Evolutionary conservation across 1,140 invertebrate genomes (phyloP).

Genomic region (Drosophila burlai): DNA sequence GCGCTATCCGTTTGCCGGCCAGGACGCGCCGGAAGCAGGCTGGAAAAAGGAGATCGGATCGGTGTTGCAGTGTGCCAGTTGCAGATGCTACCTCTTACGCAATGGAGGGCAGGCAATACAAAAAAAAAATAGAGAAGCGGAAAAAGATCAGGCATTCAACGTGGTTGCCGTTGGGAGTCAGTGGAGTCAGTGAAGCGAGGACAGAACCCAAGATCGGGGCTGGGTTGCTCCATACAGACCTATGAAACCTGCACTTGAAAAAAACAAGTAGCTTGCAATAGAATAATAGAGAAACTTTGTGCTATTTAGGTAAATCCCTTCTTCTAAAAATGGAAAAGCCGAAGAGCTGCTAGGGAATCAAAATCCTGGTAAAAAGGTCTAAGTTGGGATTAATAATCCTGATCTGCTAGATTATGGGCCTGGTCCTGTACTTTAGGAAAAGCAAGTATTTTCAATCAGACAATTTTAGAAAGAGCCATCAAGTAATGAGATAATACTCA

Average conservation of each 20-base stretch:
- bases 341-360: too few species aligned
- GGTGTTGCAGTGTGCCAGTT: constrained; percentile 39
- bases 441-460: too few species aligned
- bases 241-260: constrained; percentile 19
- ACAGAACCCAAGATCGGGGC: constrained; percentile 60
- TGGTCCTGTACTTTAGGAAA: too few species aligned
- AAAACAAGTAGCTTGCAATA: neutral
- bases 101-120: constrained; percentile 30
- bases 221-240: constrained; percentile 26
- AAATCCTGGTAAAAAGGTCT: neutral
- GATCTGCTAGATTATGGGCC: too few species aligned
- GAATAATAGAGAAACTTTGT: neutral
- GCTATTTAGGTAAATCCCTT: neutral
- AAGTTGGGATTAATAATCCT: too few species aligned
- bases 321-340: neutral
- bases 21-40: constrained; percentile 91
- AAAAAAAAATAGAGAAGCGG: constrained; percentile 4
- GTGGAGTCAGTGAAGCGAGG: constrained; percentile 56
- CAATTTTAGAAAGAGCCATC: too few species aligned
- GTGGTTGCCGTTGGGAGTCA: constrained; percentile 28
- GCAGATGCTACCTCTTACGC: constrained; percentile 51
- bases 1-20: constrained; percentile 89
- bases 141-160: constrained; percentile 34
- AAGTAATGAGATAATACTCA: too few species aligned
- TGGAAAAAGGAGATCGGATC: constrained; percentile 83